These are phyloP conservation scores for Charina bottae DNA, from an alignment of 2,113 vertebrate species.

Conservation along the genomic window DNA sequence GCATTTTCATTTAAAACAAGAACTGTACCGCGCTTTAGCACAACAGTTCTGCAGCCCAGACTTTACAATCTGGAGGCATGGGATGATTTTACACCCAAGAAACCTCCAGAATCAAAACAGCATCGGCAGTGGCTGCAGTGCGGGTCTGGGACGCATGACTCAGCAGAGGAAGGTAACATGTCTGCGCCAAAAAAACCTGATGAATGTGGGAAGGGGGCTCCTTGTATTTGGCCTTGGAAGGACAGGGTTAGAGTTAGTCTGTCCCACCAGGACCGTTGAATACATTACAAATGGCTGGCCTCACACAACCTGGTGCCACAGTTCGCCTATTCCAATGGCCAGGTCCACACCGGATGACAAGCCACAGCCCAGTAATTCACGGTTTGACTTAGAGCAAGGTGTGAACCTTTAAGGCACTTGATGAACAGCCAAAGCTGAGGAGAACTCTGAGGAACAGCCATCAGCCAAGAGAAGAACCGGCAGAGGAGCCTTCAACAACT, in stretches of 20 bases:
- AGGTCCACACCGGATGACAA: neutral
- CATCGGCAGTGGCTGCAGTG: neutral
- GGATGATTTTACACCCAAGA: neutral
- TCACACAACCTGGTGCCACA: neutral
- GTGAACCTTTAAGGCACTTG: neutral
- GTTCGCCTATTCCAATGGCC: neutral
- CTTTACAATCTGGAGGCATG: neutral
- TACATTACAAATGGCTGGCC: neutral
- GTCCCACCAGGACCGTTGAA: neutral
- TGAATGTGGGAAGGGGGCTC: neutral
- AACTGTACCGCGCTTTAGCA: neutral
- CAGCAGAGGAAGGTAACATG: neutral
- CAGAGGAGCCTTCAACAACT: neutral
- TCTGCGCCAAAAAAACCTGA: neutral
- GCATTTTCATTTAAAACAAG: neutral
- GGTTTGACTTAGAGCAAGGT: neutral
- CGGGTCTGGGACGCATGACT: neutral
- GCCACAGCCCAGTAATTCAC: neutral
- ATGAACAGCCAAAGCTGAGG: neutral
- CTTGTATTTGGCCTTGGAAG: neutral
- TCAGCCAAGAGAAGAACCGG: neutral
- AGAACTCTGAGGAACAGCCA: neutral
- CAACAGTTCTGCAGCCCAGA: rapidly evolving
- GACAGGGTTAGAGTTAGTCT: neutral
- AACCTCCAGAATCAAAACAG: neutral